A percentile compares a stretch with the other conserved stretches of the same genome.
These are phyloP conservation scores for Calliphora vicina DNA, from an alignment of 1,140 invertebrate species.

Conservation along the genomic window DNA sequence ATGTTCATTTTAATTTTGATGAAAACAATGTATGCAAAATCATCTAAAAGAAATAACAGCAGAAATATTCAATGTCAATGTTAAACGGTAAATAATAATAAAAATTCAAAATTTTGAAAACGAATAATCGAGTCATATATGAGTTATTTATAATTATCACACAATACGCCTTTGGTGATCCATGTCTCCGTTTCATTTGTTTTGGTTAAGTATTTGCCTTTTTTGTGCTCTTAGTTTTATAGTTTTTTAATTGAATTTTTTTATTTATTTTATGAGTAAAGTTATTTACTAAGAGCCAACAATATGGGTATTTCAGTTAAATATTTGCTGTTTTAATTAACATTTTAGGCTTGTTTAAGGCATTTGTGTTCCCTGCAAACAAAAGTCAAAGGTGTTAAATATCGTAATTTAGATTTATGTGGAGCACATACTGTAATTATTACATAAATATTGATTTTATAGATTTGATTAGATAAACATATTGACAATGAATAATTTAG, in stretches of 20 bases:
- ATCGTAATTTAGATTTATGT: neutral
- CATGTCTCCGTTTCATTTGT: too few relatives aligned
- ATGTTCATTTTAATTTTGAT: neutral
- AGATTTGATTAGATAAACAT: too few relatives aligned
- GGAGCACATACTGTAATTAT: neutral
- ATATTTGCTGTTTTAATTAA: neutral
- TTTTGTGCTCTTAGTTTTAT: neutral
- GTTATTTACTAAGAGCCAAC: neutral
- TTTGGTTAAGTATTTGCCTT: too few relatives aligned
- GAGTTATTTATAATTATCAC: too few relatives aligned
- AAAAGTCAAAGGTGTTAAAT: too few relatives aligned
- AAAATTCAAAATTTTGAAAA: too few relatives aligned
- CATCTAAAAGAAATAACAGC: neutral
- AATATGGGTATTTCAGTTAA: neutral
- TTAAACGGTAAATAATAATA: slow-evolving; percentile 12
- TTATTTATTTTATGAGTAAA: neutral
- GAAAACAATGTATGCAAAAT: neutral
- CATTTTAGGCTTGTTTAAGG: neutral
- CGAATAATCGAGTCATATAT: too few relatives aligned
- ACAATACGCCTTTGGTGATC: too few relatives aligned
- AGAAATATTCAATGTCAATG: slow-evolving; percentile 22
- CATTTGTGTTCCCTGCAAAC: too few relatives aligned
- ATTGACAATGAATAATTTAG: too few relatives aligned
- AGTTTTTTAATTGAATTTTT: neutral
- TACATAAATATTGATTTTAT: neutral